Base-by-base conservation (phyloP, 2,113 vertebrate genomes). In the Mustelus asterias region DNA sequence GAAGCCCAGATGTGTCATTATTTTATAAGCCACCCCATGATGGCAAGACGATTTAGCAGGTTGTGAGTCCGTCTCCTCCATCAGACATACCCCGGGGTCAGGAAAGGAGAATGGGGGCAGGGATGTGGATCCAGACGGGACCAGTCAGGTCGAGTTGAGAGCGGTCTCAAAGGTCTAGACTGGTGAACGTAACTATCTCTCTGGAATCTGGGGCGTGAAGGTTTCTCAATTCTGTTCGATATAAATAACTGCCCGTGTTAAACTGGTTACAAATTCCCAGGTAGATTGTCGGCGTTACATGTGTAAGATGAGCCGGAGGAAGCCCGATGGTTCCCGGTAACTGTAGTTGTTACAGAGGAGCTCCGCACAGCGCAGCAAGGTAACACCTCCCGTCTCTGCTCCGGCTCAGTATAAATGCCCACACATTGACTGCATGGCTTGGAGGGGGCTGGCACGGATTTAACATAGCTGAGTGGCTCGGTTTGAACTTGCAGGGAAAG, bases 61-160 rank as follows among this genome's bases (percentile, higher is more conserved):
- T 83, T 48, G 9, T 48, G 85, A 54, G 1, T 10, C 60, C 86
- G 44, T 22, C 48, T 89, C 86, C 86, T 89, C 26, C 24, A 54
- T 54, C 54, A 60, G 14, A 90, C 26, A 90, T 26, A 33, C 33
- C 16, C 26, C 48, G 9, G 90, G 89, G 90, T 94, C 63, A 67
- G 41, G 60, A 24, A 22, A 65, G 29, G 33, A 93, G 63, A 37
- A 41, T 94, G 24, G 16, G 60, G 29, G 33, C 60, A 92, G 60
- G 58, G 90, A 69, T 94, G n/a, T n/a, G 9, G 63, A 94, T 69
- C 92, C 92, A 94, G 65, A 70, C 65, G 14, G 65, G 93, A 94
- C n/a, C 93, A 67, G 93, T 94, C n/a, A 69, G 37, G 37, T 24
- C 60, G 14, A 94, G 60, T 70, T 94, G 67, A 48, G 93, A 94